phyloP scores from a whole-genome alignment of 2,797 vertebrate genomes.

The Orestias chungarensis region DNA sequence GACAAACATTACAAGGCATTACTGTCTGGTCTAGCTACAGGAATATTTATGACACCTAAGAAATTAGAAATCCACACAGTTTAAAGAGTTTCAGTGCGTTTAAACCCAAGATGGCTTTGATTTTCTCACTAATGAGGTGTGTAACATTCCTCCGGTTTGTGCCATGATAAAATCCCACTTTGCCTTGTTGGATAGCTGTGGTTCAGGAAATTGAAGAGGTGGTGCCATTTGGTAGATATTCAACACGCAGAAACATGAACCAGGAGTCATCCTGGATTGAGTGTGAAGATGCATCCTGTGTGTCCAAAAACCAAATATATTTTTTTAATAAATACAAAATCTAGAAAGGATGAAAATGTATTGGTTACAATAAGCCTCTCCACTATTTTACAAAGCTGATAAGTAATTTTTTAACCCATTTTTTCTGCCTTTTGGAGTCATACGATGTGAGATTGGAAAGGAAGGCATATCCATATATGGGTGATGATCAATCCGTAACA shows the following conservation, averaged over 20 bases:
- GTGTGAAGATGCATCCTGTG: neutral
- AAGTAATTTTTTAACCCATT: neutral
- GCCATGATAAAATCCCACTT: slow-evolving; percentile 32
- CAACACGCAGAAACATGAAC: slow-evolving; percentile 17
- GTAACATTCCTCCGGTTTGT: slow-evolving; percentile 35
- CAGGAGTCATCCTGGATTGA: neutral
- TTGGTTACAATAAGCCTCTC: neutral
- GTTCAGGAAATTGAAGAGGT: slow-evolving; percentile 27
- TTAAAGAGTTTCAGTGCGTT: slow-evolving; percentile 9
- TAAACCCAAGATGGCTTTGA: slow-evolving; percentile 11
- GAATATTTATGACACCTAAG: slow-evolving; percentile 28
- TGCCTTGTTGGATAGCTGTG: slow-evolving; percentile 10
- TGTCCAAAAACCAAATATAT: neutral
- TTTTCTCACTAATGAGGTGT: slow-evolving; percentile 29
- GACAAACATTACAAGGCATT: slow-evolving; percentile 63
- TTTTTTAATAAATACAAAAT: neutral
- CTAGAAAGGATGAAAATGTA: neutral
- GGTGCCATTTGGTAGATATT: slow-evolving; percentile 6
- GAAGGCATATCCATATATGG: neutral
- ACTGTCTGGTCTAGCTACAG: slow-evolving; percentile 49
- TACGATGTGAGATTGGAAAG: neutral
- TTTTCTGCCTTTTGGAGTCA: neutral
- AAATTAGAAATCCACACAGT: slow-evolving; percentile 15
- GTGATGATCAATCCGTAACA: neutral
- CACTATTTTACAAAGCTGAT: neutral